These are phyloP conservation scores for Dryadula phaetusa DNA, from an alignment of 2,888 invertebrate genomes.

Conservation along the genomic window DNA sequence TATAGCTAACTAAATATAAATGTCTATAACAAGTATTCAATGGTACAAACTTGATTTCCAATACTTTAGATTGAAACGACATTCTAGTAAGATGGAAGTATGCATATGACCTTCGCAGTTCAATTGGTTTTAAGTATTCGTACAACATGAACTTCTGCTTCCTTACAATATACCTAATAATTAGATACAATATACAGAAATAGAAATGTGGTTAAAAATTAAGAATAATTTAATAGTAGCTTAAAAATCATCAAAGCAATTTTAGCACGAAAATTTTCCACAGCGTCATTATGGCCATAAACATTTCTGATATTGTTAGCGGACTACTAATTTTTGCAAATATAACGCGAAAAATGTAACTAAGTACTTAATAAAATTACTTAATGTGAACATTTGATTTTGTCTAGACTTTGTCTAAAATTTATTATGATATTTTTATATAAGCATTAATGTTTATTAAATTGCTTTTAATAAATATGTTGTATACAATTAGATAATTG, in stretches of 20 bases:
- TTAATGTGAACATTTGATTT: constrained; percentile 14
- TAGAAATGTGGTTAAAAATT: not conserved
- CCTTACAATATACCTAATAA: not conserved
- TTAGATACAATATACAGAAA: not conserved
- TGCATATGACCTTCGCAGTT: constrained; percentile 41
- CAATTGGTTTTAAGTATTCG: constrained; percentile 24
- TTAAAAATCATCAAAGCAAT: not conserved
- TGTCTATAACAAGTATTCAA: constrained; percentile 8
- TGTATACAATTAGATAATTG: constrained; percentile 27
- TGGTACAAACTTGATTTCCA: constrained; percentile 31
- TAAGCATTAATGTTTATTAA: not conserved
- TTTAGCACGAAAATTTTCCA: constrained; percentile 2
- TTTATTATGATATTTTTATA: not conserved
- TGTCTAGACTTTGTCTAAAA: constrained; percentile 1
- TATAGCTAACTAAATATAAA: not conserved
- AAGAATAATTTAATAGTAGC: not conserved
- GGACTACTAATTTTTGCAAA: constrained; percentile 5
- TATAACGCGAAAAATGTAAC: constrained; percentile 22
- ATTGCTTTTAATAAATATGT: constrained; percentile 14
- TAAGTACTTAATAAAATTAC: constrained; percentile 22
- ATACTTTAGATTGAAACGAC: constrained; percentile 35
- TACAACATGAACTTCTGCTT: constrained; percentile 9
- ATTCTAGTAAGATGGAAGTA: constrained; percentile 41
- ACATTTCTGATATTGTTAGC: constrained; percentile 13
- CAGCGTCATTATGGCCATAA: constrained; percentile 14